Evolutionary conservation across 2,113 vertebrate genomes (phyloP), one percentile per base, ranked within the genome.

Genomic region (Indicator indicator): DNA sequence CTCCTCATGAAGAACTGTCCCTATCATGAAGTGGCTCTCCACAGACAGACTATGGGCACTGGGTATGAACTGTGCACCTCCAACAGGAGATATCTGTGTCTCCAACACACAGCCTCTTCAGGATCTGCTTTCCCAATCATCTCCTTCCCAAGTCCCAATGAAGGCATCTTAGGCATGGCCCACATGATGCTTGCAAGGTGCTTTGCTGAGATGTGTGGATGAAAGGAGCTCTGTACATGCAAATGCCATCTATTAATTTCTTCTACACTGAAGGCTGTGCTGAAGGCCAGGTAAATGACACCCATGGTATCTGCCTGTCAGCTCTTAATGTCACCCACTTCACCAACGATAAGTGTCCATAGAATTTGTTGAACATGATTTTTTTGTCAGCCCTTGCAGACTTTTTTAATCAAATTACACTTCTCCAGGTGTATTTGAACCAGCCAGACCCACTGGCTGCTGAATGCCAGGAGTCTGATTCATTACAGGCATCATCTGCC

Each of bases 221-320:
- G 15, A 73, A 77, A 89, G 68, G n/a, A 93, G 76, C 68, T 87
- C 90, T 94, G 95, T 95, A 94, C 95, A 94, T 96, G 95, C 86
- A 93, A 92, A 96, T 93, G 38, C 26, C 75, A 85, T 83, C 48
- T 59, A 93, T 93, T 97, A 60, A 90, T 96, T 88, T 72, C 76
- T 95, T 94, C 91, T 14, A 4, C 73, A 24, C 28, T 56, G 92
- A 96, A 97, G 96, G 91, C 54, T 94, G 69, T 11, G 30, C 59
- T 46, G 94, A 96, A 95, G 96, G 94, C 92, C 89, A 94, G 85
- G 94, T 94, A 91, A 87, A 96, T 94, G 91, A 92, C 77, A 87
- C 63, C 71, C 85, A 68, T 8, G 0, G 68, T 36, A 62, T 72
- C 70, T 63, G 46, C 60, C 76, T 52, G 60, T 91, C 92, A 89